Evolutionary conservation across 2,113 vertebrate species (phyloP).

Genomic region (Ictidomys tridecemlineatus): DNA sequence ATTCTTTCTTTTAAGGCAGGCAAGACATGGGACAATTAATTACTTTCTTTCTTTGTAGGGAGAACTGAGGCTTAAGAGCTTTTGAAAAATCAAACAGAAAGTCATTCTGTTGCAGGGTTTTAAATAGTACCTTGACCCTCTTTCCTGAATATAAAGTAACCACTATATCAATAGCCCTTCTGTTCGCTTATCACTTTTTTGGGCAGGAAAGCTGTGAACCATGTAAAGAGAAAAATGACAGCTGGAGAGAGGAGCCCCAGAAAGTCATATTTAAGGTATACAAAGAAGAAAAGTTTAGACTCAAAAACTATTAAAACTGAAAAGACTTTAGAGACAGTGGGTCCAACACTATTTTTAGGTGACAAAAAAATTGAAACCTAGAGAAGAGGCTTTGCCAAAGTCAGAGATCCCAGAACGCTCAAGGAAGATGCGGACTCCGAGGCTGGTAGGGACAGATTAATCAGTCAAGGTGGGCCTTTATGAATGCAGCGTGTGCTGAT

Average conservation of each 20-base stretch:
- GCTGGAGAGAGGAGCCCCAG: conserved; percentile 45
- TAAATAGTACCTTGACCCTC: conserved; percentile 71
- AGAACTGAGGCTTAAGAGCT: conserved; percentile 63
- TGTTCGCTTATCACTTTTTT: conserved; percentile 71
- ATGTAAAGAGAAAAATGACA: conserved; percentile 75
- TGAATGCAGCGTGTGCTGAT: conserved; percentile 11
- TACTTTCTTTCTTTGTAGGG: conserved; percentile 57
- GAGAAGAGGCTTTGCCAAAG: conserved; percentile 50
- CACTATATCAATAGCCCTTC: conserved; percentile 73
- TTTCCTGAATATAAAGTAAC: conserved; percentile 77
- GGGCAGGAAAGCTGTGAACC: conserved; percentile 75
- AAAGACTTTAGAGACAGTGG: conserved; percentile 60
- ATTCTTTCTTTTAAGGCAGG: conserved; percentile 51
- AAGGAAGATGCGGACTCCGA: not conserved
- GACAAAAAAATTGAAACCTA: conserved; percentile 48
- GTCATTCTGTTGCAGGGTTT: conserved; percentile 69
- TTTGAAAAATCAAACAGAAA: conserved; percentile 76
- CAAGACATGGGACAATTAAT: conserved; percentile 63
- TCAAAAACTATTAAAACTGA: conserved; percentile 69
- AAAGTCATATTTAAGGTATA: conserved; percentile 70
- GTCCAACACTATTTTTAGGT: conserved; percentile 40
- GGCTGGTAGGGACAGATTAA: not conserved
- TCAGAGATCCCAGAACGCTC: conserved; percentile 43
- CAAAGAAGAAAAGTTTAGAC: conserved; percentile 67
- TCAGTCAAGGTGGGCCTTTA: conserved; percentile 5